These are phyloP conservation scores for Pachyuromys duprasi DNA, from an alignment of 2,797 vertebrate genomes.

Conservation along the genomic window DNA sequence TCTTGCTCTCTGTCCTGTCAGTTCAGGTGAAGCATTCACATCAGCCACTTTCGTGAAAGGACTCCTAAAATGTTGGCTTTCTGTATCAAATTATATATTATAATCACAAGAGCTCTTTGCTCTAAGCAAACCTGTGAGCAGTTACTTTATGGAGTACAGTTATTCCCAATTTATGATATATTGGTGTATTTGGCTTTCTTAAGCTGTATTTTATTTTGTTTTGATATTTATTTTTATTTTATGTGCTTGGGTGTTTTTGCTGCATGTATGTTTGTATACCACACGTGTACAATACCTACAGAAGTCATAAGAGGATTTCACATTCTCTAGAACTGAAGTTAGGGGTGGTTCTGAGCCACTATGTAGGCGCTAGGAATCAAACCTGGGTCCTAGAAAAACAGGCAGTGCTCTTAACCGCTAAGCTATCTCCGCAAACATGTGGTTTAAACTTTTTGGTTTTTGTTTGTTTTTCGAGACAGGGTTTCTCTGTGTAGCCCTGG, in stretches of 20 bases:
- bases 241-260: background rate
- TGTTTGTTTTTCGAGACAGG: too few relatives aligned
- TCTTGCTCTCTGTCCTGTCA: background rate
- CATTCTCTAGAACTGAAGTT: background rate
- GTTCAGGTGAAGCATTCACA: background rate
- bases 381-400: background rate
- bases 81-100: background rate
- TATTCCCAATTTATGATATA: background rate
- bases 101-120: background rate
- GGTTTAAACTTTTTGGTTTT: background rate
- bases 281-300: background rate
- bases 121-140: background rate
- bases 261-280: background rate
- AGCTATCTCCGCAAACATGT: background rate
- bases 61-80: background rate
- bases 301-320: background rate
- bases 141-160: background rate
- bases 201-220: background rate
- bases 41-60: background rate
- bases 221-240: background rate
- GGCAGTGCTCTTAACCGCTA: background rate
- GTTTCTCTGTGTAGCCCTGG: too few relatives aligned
- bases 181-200: conserved; percentile 47
- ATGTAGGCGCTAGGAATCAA: background rate
- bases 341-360: background rate